A percentile compares a stretch with the other conserved stretches of the same genome.
Conservation (phyloP, 2,888 invertebrate genomes). For the Pediacus dermestoides region DNA sequence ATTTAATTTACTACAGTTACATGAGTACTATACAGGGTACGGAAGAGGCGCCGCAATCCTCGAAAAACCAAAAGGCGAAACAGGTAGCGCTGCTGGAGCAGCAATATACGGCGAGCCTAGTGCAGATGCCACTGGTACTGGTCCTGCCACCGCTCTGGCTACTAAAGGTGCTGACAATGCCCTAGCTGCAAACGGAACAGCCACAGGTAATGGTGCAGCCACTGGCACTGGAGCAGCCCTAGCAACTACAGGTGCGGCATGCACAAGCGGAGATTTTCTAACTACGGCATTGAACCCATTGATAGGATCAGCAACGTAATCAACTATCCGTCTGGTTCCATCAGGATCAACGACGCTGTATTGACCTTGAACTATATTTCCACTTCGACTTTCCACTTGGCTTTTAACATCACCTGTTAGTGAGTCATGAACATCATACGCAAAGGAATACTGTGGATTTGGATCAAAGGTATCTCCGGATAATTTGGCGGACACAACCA, state of each 20-base stretch:
- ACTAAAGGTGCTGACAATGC: too few relatives aligned
- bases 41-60: conserved; percentile 8
- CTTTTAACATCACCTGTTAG: conserved; percentile 57
- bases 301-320: conserved; percentile 57
- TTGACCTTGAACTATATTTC: conserved; percentile 56
- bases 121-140: conserved; percentile 19
- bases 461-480: conserved; percentile 51
- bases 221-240: conserved; percentile 21
- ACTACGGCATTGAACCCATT: conserved; percentile 60
- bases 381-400: conserved; percentile 54
- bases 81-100: conserved; percentile 4
- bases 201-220: conserved; percentile 28
- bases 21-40: too few relatives aligned
- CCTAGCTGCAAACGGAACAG: conserved; percentile 19
- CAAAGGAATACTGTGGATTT: conserved; percentile 56
- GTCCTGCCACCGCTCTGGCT: too few relatives aligned
- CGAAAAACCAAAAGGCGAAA: conserved; percentile 1
- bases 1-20: too few relatives aligned
- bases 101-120: conserved; percentile 17
- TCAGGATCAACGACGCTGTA: conserved; percentile 57
- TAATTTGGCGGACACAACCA: conserved; percentile 18
- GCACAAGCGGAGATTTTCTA: conserved; percentile 50
- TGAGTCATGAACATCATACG: conserved; percentile 55
- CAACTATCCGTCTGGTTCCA: conserved; percentile 55
- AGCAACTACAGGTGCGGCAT: conserved; percentile 45